Conservation (phyloP, 2,797 vertebrate genomes). For the Danionella dracula region DNA sequence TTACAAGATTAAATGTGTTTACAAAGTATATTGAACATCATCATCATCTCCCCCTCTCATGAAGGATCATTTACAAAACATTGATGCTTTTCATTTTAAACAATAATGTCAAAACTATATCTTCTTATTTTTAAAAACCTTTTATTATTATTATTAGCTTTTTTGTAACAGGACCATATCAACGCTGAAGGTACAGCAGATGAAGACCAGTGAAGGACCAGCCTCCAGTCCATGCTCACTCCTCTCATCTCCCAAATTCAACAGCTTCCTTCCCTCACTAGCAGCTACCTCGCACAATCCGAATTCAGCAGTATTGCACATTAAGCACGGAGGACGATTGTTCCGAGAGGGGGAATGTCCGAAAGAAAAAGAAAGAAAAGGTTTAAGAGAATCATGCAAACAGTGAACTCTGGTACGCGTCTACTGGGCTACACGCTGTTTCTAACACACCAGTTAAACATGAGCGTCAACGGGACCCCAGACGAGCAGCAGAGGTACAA, state of each 20-base stretch:
- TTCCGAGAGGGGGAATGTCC: slow-evolving; percentile 61
- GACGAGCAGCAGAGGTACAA: slow-evolving; percentile 28
- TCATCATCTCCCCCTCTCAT: slow-evolving; percentile 54
- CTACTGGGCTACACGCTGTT: slow-evolving; percentile 29
- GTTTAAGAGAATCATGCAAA: slow-evolving; percentile 52
- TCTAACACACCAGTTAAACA: slow-evolving; percentile 29
- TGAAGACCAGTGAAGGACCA: slow-evolving; percentile 70
- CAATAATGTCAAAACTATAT: slow-evolving; percentile 55
- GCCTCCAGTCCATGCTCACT: slow-evolving; percentile 73
- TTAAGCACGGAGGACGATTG: slow-evolving; percentile 67
- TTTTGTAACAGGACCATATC: slow-evolving; percentile 72
- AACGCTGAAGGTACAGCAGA: slow-evolving; percentile 74
- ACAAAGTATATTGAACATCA: slow-evolving; percentile 76
- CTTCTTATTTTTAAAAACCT: slow-evolving; percentile 36
- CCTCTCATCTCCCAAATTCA: slow-evolving; percentile 50
- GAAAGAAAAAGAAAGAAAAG: slow-evolving; percentile 22
- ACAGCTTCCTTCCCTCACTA: slow-evolving; percentile 50
- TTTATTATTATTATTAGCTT: slow-evolving; percentile 23
- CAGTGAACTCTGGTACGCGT: slow-evolving; percentile 42
- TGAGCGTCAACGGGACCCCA: slow-evolving; percentile 19
- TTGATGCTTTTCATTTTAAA: slow-evolving; percentile 75
- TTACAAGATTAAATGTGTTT: slow-evolving; percentile 77
- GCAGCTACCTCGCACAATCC: slow-evolving; percentile 73
- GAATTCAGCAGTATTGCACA: slow-evolving; percentile 71
- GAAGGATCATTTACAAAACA: slow-evolving; percentile 77